Base-by-base conservation (phyloP, 2,797 vertebrate genomes). In the Spinus olivaceus region DNA sequence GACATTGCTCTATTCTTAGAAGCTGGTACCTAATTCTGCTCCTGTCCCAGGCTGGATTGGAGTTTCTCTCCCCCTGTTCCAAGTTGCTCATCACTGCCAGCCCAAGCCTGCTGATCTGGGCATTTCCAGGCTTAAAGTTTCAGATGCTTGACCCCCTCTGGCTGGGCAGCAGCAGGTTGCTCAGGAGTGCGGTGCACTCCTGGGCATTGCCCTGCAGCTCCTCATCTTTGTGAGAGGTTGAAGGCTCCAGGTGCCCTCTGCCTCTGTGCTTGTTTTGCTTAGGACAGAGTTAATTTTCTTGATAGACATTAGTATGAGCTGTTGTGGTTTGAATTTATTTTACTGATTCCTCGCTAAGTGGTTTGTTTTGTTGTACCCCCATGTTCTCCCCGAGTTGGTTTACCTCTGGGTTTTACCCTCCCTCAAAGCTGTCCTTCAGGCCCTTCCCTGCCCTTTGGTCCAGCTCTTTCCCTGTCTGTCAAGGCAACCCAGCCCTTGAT, bases 11-110 rank as follows among this genome's bases (percentile, higher is more conserved):
- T 79, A 0, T 37, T 46, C 28, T 27, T 60, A 19, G 0, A 2
- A 79, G 27, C 39, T 73, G 59, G 13, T 23, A 49, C 12, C 20
- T 61, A 61, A 39, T 47, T 64, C 33, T 53, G 11, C 30, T 87
- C 18, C 70, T 72, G 14, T n/a, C 14, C 22, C 42, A 33, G 42
- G 24, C 5, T 39, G 35, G 66, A 28, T 5, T 32, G 5, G 77
- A 47, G 39, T 5, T 54, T 9, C 23, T 56, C 22, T 59, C 2
- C 12, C 0, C 0, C 16, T 11, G 12, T 22, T 19, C 23, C 39
- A 5, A 2, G 28, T 2, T 71, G 23, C 30, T 81, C n/a, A 60
- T 73, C 1, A 3, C 39, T 63, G 60, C 35, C 50, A 69, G 39
- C 57, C 24, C 21, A 32, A 20, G 28, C 21, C 27, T 46, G 17